Percentiles rank a stretch among this genome's conserved stretches.
phyloP scores from a whole-genome alignment of 2,113 vertebrate genomes.

The Saccopteryx leptura region DNA sequence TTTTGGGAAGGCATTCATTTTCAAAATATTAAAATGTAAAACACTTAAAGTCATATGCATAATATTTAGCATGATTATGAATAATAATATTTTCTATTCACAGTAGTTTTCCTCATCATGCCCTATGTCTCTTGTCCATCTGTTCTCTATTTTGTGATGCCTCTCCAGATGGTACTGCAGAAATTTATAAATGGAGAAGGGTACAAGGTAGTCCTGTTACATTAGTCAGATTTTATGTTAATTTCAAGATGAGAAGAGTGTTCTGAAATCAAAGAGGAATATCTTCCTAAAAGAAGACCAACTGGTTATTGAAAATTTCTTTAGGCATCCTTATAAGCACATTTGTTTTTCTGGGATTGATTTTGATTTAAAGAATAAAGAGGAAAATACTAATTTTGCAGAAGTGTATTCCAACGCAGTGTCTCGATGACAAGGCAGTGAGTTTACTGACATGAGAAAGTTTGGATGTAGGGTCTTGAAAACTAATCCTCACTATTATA shows the following conservation, averaged over 20 bases:
- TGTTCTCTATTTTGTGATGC: background rate
- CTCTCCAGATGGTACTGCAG: background rate
- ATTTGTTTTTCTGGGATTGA: background rate
- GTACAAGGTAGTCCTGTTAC: background rate
- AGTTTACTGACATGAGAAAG: slow-evolving; percentile 19
- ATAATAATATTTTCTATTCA: background rate
- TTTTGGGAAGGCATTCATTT: slow-evolving; percentile 29
- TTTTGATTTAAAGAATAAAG: slow-evolving; percentile 1
- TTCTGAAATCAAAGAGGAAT: slow-evolving; percentile 26
- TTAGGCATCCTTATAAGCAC: background rate
- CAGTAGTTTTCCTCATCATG: background rate
- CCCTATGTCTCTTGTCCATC: background rate
- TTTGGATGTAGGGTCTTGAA: background rate
- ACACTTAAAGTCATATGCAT: background rate
- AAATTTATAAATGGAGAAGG: background rate
- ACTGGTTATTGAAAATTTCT: slow-evolving; percentile 48
- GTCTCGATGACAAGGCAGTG: background rate
- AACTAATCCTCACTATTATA: background rate
- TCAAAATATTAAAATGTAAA: slow-evolving; percentile 9
- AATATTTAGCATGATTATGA: background rate
- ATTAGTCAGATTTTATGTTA: slow-evolving; percentile 51
- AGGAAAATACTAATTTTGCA: background rate
- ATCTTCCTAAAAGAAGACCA: slow-evolving; percentile 24
- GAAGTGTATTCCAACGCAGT: background rate
- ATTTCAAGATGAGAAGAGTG: slow-evolving; percentile 49